phyloP scores from a whole-genome alignment of 64 coral and sea anemone species.

The Platygyra sinensis region DNA sequence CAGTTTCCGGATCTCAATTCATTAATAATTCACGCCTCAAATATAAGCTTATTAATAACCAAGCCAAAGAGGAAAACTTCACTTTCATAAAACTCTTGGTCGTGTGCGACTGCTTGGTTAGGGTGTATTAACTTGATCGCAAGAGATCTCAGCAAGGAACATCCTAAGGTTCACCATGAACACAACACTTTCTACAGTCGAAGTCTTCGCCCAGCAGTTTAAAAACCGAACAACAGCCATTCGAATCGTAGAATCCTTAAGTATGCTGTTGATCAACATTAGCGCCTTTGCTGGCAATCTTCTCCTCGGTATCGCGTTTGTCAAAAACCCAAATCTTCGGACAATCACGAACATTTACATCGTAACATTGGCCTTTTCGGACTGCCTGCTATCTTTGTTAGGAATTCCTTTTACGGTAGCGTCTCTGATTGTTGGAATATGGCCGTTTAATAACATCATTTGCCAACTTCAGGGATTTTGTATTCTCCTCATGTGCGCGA shows the following conservation, averaged over 20 bases:
- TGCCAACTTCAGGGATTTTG: slow-evolving; percentile 63
- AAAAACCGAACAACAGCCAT: neutral
- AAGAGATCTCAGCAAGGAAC: neutral
- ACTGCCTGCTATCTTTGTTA: slow-evolving; percentile 48
- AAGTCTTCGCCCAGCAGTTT: slow-evolving; percentile 17
- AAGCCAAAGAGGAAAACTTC: no score
- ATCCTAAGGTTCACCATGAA: neutral
- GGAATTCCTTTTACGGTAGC: slow-evolving; percentile 27
- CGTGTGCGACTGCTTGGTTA: no score
- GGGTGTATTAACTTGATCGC: neutral
- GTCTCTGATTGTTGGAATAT: slow-evolving; percentile 12
- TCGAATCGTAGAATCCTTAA: slow-evolving; percentile 41
- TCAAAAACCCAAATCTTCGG: slow-evolving; percentile 23
- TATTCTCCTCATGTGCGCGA: slow-evolving; percentile 12
- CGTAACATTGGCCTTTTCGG: slow-evolving; percentile 32
- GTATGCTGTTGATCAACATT: slow-evolving; percentile 43
- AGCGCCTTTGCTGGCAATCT: slow-evolving; percentile 47
- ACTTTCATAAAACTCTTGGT: no score
- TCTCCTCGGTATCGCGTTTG: slow-evolving; percentile 24
- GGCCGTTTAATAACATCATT: slow-evolving; percentile 17
- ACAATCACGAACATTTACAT: slow-evolving; percentile 52
- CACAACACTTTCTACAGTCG: neutral
- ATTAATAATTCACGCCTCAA: no score
- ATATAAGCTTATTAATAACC: no score
- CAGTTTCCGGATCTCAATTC: no score